Evolutionary conservation across 1,140 invertebrate species (phyloP), one percentile per base, ranked within the genome.

Genomic region (Leptinotarsa texana): DNA sequence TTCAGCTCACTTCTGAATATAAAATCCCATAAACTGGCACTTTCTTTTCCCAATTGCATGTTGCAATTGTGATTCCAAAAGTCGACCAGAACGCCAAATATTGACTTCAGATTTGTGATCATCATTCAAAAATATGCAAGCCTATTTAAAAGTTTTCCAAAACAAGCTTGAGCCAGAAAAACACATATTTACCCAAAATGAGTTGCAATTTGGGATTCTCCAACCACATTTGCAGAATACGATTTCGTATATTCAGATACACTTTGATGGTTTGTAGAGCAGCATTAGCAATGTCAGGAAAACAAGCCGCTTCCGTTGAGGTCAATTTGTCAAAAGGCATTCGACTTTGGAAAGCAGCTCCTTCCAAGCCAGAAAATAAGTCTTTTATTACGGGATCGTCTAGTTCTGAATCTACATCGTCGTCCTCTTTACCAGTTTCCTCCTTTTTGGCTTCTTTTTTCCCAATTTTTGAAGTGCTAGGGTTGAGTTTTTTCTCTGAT

Each of bases 261-360:
- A 97, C 91, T 87, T 95, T 95, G 78, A 96, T 94, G 11, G 94
- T 93, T 80, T 95, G 93, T 48, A 94, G 89, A 27, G 93, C 91
- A 17, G 91, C 93, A 77, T 91, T 89, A 73, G 94, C 91, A 51
- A 99, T 92, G 84, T 99, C 97, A 27, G 95, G 92, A 85, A 99
- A 99, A 84, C 94, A 95, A 51, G 94, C 93, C 4, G 96, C 95
- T 89, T 99, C 98, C 51, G 93, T 92, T 4, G 95, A 94, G 42
- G 96, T 97, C 90, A 99, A 91, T 84, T 98, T 98, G 84, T 98
- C 97, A 87, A 94, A 96, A 4, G 96, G 96, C 82, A 99, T 88
- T 73, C 97, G 90, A 78, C 95, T 96, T 85, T 97, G 95, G 86
- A 96, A 97, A 3, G 96, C 95, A 69, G 96, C 95, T 65, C 96